Conservation (phyloP, 1,140 invertebrate genomes). For the Trinorchestia longiramus region DNA sequence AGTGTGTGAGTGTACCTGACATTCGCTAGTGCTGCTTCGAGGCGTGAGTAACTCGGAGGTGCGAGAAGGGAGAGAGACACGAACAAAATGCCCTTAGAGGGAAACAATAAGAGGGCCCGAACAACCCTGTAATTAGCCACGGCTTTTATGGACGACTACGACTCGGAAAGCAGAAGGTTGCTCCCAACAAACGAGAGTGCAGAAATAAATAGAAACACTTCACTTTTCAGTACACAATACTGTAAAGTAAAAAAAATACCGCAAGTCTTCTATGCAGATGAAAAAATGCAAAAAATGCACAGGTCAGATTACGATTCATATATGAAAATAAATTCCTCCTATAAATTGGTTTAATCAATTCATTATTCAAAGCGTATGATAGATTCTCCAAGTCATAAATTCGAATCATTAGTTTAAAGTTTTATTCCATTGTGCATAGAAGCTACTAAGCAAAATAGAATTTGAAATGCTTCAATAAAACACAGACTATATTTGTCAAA, state of each 20-base stretch:
- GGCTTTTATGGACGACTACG: neutral
- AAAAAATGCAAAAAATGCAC: neutral
- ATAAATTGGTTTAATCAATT: neutral
- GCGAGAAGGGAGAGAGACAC: neutral
- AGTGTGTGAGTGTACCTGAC: no score
- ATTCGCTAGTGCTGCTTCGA: neutral
- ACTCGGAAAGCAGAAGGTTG: neutral
- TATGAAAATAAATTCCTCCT: neutral
- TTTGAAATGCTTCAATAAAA: no score
- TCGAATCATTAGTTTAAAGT: neutral
- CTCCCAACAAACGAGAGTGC: neutral
- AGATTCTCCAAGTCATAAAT: neutral
- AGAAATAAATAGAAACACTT: neutral
- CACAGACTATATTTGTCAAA: no score
- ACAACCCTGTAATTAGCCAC: neutral
- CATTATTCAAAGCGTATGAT: no score
- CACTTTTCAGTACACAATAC: neutral
- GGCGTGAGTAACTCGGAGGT: neutral
- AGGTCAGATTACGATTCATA: neutral
- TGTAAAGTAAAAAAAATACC: neutral
- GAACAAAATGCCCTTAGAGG: neutral
- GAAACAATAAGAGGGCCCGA: neutral
- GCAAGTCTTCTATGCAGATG: neutral
- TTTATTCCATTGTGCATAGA: neutral
- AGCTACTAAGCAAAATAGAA: no score